phyloP scores from a whole-genome alignment of 2,113 vertebrate species.

The Melanerpes formicivorus region DNA sequence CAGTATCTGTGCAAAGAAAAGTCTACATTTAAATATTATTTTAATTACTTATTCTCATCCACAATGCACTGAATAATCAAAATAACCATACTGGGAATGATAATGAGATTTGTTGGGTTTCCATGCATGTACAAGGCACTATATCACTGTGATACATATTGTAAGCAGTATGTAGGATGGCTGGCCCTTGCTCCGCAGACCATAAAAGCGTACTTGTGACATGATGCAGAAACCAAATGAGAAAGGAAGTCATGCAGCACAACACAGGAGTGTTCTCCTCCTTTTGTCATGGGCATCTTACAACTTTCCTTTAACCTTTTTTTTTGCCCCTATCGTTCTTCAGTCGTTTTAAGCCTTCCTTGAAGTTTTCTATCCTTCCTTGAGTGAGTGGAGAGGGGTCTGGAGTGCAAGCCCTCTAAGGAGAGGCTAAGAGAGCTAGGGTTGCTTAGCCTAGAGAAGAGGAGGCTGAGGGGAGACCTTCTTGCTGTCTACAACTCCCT shows the following conservation, averaged over 20 bases:
- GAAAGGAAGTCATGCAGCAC: background rate
- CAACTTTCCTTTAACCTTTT: background rate
- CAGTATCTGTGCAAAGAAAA: constrained; percentile 41
- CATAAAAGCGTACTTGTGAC: background rate
- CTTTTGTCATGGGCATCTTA: background rate
- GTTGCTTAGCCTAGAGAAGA: too few species aligned
- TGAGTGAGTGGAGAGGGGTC: background rate
- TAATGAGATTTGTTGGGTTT: background rate
- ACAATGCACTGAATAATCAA: background rate
- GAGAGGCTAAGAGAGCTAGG: too few species aligned
- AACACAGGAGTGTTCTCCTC: background rate
- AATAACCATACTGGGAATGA: background rate
- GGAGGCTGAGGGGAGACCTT: too few species aligned
- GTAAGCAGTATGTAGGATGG: background rate
- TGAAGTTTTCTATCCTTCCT: background rate
- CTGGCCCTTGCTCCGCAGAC: background rate
- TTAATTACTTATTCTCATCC: constrained; percentile 13
- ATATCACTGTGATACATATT: background rate
- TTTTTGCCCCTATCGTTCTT: background rate
- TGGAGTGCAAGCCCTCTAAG: too few species aligned
- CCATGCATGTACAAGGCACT: background rate
- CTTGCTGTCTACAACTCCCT: too few species aligned
- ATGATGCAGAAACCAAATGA: background rate
- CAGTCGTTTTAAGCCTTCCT: background rate
- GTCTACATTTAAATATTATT: constrained; percentile 28